A percentile compares a stretch with the other conserved stretches of the same genome.
Conservation (phyloP, 2,797 vertebrate species). For the Centropyge bicolor region DNA sequence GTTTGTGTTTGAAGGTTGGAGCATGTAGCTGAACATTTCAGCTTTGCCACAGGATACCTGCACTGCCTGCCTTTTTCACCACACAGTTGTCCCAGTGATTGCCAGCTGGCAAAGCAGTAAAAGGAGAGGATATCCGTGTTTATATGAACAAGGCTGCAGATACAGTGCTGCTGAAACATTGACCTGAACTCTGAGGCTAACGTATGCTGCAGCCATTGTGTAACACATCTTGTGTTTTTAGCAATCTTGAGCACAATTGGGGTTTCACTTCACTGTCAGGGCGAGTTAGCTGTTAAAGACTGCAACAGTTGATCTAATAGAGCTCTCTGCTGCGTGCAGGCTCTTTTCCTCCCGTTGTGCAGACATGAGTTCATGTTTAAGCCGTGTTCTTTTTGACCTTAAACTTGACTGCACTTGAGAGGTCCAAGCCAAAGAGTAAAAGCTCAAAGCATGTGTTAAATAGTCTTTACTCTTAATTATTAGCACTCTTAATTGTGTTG, state of each 20-base stretch:
- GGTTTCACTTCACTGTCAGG: conserved; percentile 68
- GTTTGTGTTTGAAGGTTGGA: conserved; percentile 39
- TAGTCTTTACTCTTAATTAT: conserved; percentile 59
- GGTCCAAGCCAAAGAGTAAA: conserved; percentile 63
- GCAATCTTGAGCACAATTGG: conserved; percentile 44
- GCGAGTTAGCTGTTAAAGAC: conserved; percentile 51
- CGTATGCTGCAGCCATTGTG: conserved; percentile 37
- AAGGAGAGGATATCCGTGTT: conserved; percentile 68
- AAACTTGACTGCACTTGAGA: conserved; percentile 79
- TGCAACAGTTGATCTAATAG: conserved; percentile 68
- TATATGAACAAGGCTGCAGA: conserved; percentile 53
- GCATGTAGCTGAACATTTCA: conserved; percentile 25
- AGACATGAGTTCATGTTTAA: conserved; percentile 69
- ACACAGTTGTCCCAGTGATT: conserved; percentile 33
- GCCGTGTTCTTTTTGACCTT: conserved; percentile 68
- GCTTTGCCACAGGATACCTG: conserved; percentile 38
- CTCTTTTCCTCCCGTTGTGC: conserved; percentile 57
- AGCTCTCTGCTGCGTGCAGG: conserved; percentile 46
- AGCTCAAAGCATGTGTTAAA: conserved; percentile 71
- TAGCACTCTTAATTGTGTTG: conserved; percentile 65
- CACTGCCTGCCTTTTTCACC: conserved; percentile 21
- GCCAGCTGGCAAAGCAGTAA: conserved; percentile 48
- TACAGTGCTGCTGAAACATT: conserved; percentile 39
- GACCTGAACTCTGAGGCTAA: conserved; percentile 34
- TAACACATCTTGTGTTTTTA: conserved; percentile 54